Percentiles rank a stretch among this genome's conserved stretches.
Conservation (phyloP, 2,113 vertebrate species). For the Dolichallabes microphthalmus region DNA sequence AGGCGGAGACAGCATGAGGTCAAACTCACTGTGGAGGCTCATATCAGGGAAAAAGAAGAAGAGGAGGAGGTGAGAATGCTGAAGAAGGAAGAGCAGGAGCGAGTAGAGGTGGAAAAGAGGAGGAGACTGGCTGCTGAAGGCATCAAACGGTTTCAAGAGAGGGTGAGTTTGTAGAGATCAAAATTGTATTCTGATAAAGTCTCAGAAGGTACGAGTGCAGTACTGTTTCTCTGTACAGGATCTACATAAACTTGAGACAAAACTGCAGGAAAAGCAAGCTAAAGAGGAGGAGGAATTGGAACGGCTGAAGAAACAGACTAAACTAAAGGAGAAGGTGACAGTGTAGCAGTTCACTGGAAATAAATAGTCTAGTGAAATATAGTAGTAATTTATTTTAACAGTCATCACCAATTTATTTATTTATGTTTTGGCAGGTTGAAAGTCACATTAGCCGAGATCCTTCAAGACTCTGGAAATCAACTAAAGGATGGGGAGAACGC, state of each 20-base stretch:
- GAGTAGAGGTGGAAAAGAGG: conserved; percentile 71
- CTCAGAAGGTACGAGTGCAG: too few relatives aligned
- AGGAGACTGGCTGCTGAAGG: conserved; percentile 68
- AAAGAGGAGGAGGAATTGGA: conserved; percentile 74
- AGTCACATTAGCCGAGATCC: conserved; percentile 69
- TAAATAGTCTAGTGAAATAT: background rate
- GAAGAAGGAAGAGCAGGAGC: conserved; percentile 66
- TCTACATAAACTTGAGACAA: conserved; percentile 78
- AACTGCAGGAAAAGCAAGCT: conserved; percentile 72
- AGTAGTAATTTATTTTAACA: background rate
- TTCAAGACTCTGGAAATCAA: conserved; percentile 69
- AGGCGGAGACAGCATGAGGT: conserved; percentile 69
- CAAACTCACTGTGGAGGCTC: conserved; percentile 73
- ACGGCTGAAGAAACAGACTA: conserved; percentile 74
- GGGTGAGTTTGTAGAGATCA: conserved; percentile 65
- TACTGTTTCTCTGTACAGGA: conserved; percentile 69
- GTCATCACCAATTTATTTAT: background rate
- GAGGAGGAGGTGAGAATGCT: conserved; percentile 70
- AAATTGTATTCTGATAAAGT: background rate
- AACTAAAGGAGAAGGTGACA: conserved; percentile 82
- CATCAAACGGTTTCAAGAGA: conserved; percentile 78
- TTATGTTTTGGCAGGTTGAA: conserved; percentile 71
- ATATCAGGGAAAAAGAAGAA: conserved; percentile 72
- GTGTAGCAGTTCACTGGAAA: background rate
- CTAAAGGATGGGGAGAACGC: conserved; percentile 76